phyloP scores from a whole-genome alignment of 23 tunicate genomes.

The Botrylloides violaceus region DNA sequence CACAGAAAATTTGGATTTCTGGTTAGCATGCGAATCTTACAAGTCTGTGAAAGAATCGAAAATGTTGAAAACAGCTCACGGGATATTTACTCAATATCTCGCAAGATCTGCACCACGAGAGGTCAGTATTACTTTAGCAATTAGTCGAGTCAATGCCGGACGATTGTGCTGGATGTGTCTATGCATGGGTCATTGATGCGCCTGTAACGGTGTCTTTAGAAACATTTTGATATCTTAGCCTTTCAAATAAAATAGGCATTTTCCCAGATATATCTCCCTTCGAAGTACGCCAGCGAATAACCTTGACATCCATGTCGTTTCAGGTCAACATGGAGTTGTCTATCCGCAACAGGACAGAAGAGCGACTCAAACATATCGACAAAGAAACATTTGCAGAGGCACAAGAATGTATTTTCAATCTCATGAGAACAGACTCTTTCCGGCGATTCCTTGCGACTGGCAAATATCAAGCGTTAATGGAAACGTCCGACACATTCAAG shows the following conservation, averaged over 20 bases:
- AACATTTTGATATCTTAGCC: too few species aligned
- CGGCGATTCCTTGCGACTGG: conserved; percentile 34
- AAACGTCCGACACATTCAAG: background rate
- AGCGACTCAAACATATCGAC: background rate
- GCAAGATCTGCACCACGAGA: conserved; percentile 17
- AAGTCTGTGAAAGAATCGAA: conserved; percentile 10
- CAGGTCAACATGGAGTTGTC: conserved; percentile 35
- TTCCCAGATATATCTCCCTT: too few species aligned
- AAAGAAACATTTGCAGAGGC: conserved; percentile 13
- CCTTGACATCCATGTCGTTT: background rate
- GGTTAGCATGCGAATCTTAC: conserved; percentile 40
- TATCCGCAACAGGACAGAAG: conserved; percentile 18
- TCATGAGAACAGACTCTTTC: conserved; percentile 36
- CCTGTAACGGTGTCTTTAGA: too few species aligned
- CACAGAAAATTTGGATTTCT: conserved; percentile 51
- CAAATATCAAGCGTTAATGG: background rate
- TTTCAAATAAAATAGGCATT: too few species aligned
- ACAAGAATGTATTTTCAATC: conserved; percentile 21
- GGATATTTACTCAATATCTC: conserved; percentile 25
- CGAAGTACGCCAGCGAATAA: background rate
- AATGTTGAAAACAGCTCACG: conserved; percentile 23
- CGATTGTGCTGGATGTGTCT: too few species aligned
- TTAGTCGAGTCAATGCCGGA: too few species aligned
- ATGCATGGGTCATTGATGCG: too few species aligned
- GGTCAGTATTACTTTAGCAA: conserved; percentile 21